These are phyloP conservation scores for Lineus longissimus DNA, from an alignment of 1,140 invertebrate species.

Conservation along the genomic window DNA sequence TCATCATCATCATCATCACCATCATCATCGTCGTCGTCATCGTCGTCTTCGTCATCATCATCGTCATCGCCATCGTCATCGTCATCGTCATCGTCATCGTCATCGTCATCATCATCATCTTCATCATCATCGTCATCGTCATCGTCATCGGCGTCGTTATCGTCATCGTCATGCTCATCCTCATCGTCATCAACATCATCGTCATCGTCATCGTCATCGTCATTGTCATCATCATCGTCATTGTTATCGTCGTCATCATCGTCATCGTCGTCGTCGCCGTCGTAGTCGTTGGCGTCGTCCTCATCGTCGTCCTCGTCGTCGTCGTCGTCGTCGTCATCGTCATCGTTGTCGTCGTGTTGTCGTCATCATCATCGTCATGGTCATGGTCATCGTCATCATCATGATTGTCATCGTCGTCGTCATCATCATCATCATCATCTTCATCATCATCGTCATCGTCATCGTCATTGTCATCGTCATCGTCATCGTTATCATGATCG, in stretches of 20 bases:
- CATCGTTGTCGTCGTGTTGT: too few species aligned
- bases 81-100: background rate
- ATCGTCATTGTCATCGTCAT: slow-evolving; percentile 12
- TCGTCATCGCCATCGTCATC: slow-evolving; percentile 6
- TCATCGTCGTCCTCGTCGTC: slow-evolving; percentile 7
- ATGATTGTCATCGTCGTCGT: too few species aligned
- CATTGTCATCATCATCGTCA: slow-evolving; percentile 11
- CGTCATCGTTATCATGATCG: slow-evolving; percentile 14
- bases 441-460: slow-evolving; percentile 16
- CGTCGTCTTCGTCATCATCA: too few species aligned
- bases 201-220: too few species aligned
- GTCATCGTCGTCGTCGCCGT: slow-evolving; percentile 7
- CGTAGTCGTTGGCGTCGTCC: too few species aligned
- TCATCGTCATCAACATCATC: too few species aligned
- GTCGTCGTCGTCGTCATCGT: background rate
- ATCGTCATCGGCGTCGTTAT: too few species aligned
- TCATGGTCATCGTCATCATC: too few species aligned
- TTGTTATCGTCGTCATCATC: slow-evolving; percentile 15
- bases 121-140: slow-evolving; percentile 16
- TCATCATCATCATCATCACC: too few species aligned
- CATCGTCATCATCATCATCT: slow-evolving; percentile 7
- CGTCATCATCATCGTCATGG: too few species aligned
- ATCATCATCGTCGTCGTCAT: too few species aligned
- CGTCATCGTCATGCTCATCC: slow-evolving; percentile 9
- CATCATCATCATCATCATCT: slow-evolving; percentile 14